These are phyloP conservation scores for Pogonomyrmex barbatus DNA, from an alignment of 1,140 invertebrate species.

Conservation along the genomic window DNA sequence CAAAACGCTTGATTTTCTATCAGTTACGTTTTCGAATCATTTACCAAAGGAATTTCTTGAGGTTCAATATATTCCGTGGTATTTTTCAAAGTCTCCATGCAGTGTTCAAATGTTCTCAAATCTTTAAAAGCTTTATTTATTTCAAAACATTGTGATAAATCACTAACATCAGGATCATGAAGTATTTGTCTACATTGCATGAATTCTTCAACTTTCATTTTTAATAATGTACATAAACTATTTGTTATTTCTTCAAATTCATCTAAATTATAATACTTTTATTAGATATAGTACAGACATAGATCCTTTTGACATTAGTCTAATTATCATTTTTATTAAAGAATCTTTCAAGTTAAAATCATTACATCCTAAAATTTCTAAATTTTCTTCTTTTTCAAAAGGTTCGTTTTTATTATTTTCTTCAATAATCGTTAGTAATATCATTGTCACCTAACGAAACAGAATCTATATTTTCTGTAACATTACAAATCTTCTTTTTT, in stretches of 20 bases:
- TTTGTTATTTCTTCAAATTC: slow-evolving; percentile 11
- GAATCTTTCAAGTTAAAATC: slow-evolving; percentile 16
- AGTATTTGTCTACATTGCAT: not conserved
- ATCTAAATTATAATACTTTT: slow-evolving; percentile 12
- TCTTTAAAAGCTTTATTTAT: slow-evolving; percentile 10
- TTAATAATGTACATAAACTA: not conserved
- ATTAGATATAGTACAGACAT: not conserved
- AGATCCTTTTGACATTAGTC: not conserved
- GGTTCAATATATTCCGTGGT: not conserved
- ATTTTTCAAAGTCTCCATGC: slow-evolving; percentile 17
- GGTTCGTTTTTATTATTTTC: no score
- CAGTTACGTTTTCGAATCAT: slow-evolving; percentile 6
- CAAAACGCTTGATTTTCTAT: slow-evolving; percentile 5
- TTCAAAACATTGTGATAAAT: slow-evolving; percentile 15
- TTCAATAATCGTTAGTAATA: not conserved
- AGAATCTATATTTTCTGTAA: not conserved
- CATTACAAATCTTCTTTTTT: not conserved
- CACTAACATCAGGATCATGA: not conserved
- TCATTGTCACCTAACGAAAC: not conserved
- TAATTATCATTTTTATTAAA: slow-evolving; percentile 24
- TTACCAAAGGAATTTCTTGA: slow-evolving; percentile 3
- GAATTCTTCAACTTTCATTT: slow-evolving; percentile 5
- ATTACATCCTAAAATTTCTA: not conserved
- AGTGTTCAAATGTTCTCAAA: not conserved
- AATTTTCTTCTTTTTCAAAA: not conserved